phyloP scores from a whole-genome alignment of 2,797 vertebrate species.

The Tapirus indicus region DNA sequence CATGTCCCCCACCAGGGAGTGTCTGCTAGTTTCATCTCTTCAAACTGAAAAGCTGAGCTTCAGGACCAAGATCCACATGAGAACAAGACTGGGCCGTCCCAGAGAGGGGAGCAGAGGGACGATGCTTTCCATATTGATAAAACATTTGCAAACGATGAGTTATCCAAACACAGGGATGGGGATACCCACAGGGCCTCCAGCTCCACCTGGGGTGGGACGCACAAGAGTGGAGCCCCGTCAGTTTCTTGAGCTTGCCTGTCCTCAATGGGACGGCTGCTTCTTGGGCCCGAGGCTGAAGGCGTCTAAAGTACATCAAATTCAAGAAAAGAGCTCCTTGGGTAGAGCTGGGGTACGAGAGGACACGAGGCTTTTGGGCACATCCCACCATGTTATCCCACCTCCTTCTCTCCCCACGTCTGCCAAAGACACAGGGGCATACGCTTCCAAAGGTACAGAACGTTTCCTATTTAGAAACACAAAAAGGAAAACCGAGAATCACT shows the following conservation, averaged over 20 bases:
- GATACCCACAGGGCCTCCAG: neutral
- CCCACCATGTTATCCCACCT: accelerated
- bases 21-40: neutral
- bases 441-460: accelerated
- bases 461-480: neutral
- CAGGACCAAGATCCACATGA: accelerated
- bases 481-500: slow-evolving; percentile 62
- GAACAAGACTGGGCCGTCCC: neutral
- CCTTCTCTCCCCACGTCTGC: neutral
- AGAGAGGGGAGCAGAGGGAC: accelerated
- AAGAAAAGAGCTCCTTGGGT: neutral
- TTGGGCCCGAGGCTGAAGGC: neutral
- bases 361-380: accelerated
- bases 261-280: too few relatives aligned
- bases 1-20: accelerated
- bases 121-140: accelerated
- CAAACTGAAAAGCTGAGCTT: neutral
- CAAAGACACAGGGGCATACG: neutral
- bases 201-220: accelerated
- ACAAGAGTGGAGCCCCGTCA: accelerated
- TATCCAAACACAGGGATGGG: neutral
- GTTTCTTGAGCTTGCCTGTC: accelerated
- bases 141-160: too few relatives aligned
- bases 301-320: accelerated
- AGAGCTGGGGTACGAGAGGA: neutral